Evolutionary conservation across 2,113 vertebrate species (phyloP).

Genomic region (Psophia crepitans): DNA sequence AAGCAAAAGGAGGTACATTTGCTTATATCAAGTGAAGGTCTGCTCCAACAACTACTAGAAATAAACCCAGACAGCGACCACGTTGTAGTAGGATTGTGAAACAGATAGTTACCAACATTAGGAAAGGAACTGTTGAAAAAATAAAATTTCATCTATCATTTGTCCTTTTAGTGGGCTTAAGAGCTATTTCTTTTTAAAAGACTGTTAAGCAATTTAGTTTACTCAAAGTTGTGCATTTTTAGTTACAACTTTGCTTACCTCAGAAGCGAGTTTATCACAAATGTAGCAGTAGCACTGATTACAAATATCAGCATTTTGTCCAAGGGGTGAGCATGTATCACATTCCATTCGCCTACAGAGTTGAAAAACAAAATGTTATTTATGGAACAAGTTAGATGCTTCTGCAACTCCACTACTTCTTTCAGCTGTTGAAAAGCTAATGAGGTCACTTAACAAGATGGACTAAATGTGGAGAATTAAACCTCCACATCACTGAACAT

Average conservation of each 20-base stretch:
- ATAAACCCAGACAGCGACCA: background rate
- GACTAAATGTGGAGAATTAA: fast-evolving
- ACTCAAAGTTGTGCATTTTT: background rate
- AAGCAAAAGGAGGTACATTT: background rate
- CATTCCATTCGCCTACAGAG: constrained; percentile 70
- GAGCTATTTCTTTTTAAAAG: background rate
- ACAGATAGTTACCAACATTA: background rate
- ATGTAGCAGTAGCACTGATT: constrained; percentile 86
- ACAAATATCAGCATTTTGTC: constrained; percentile 72
- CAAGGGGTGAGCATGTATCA: constrained; percentile 45
- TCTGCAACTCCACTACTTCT: background rate
- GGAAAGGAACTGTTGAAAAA: background rate
- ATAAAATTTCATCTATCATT: background rate
- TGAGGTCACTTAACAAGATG: too few relatives aligned
- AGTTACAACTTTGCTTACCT: constrained; percentile 55
- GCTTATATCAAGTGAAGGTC: background rate
- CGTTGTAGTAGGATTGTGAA: background rate
- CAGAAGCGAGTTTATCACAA: constrained; percentile 79
- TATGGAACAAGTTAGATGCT: background rate
- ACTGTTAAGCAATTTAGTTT: background rate
- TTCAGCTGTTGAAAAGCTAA: background rate
- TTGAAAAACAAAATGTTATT: background rate
- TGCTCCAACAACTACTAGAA: background rate
- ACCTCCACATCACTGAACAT: background rate
- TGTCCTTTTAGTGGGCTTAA: background rate